phyloP scores from a whole-genome alignment of 1,140 invertebrate species.

The Galleria mellonella region DNA sequence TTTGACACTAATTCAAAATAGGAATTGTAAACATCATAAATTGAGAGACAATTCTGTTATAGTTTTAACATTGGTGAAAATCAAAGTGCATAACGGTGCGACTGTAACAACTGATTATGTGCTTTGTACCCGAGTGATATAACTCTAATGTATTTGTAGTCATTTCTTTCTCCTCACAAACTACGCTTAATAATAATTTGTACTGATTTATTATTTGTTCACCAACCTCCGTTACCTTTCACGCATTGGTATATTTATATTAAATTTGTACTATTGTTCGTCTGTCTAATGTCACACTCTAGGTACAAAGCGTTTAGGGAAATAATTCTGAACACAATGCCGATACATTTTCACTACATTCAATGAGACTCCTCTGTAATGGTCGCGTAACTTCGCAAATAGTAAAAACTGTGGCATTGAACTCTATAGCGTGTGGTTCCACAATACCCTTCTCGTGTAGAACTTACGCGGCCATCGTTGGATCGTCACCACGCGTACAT shows the following conservation, averaged over 20 bases:
- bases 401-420: constrained; percentile 51
- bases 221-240: constrained; percentile 49
- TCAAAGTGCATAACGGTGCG: constrained; percentile 27
- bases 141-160: constrained; percentile 30
- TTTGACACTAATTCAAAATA: constrained; percentile 5
- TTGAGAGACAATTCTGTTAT: too few relatives aligned
- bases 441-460: constrained; percentile 35
- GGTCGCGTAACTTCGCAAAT: constrained; percentile 30
- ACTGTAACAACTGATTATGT: constrained; percentile 43
- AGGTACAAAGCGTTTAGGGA: constrained; percentile 44
- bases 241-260: constrained; percentile 21
- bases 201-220: constrained; percentile 52
- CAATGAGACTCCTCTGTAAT: constrained; percentile 26
- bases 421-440: constrained; percentile 30
- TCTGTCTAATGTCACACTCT: constrained; percentile 28
- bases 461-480: constrained; percentile 23
- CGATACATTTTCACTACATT: constrained; percentile 59
- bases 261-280: constrained; percentile 52
- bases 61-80: too few relatives aligned
- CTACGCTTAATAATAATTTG: constrained; percentile 69
- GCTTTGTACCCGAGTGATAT: constrained; percentile 58
- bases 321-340: constrained; percentile 57
- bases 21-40: not conserved
- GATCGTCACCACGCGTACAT: constrained; percentile 54
- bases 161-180: constrained; percentile 26